Evolutionary conservation across 2,888 invertebrate genomes (phyloP), one percentile per base, ranked within the genome.

Genomic region (Rotaria sp.): DNA sequence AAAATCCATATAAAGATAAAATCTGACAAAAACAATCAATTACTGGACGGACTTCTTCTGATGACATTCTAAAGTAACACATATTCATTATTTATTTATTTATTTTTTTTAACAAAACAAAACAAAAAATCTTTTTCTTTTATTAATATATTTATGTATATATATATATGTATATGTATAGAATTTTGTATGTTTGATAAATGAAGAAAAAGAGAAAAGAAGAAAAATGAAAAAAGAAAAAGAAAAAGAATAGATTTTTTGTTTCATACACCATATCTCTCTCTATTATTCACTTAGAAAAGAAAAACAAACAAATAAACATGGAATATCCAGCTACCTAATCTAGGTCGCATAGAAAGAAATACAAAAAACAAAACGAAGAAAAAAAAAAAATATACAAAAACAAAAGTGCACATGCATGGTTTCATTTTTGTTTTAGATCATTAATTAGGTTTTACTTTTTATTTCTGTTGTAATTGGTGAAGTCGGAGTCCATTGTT

Each of bases 21-120:
- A 80, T 80, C 80, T 80, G 80, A 80, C 80, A 80, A 80, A 80
- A 45, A n/a, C 80, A 80, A 24, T 80, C 45, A 45, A 80, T 80
- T 2, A 80, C n/a, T 45, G 41, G 80, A 45, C 80, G 80, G 45
- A 80, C 80, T 45, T 80, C 45, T 45, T 41, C 80, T 35, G 26
- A 67, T 35, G 67, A 67, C 67, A 67, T 67, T 67, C 67, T 67
- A 67, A 35, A 67, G 67, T 35, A 38, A 67, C 35, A 67, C 30
- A 67, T 15, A 67, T 67, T 35, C 30, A 67, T 67, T 35, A 26
- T 67, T 18, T 67, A 7, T n/a, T 18, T 30, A 18, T 67, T 30
- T 30, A 2, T n/a, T 59, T 30, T 59, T 59, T 30, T 30, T n/a
- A 59, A 59, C n/a, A 59, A 21, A 67, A 67, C 67, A 67, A 67